These are phyloP conservation scores for Girardia tigrina DNA, from an alignment of 2,888 invertebrate species.

Conservation along the genomic window DNA sequence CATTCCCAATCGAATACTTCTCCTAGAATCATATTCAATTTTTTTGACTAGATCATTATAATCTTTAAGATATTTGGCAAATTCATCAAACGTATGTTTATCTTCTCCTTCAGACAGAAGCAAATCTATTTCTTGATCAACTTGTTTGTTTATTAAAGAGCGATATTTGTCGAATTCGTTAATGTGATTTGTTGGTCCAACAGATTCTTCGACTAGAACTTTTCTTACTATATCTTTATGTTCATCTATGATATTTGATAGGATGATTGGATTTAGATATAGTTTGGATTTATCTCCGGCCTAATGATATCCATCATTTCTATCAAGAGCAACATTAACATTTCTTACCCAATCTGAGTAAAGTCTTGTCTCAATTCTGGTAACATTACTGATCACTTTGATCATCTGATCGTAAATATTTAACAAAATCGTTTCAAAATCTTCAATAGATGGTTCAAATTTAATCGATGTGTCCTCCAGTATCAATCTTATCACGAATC, in stretches of 20 bases:
- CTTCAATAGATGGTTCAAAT: slow-evolving; percentile 54
- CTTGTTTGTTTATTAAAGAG: slow-evolving; percentile 49
- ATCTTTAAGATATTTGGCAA: slow-evolving; percentile 51
- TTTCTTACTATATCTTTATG: slow-evolving; percentile 58
- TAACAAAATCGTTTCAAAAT: slow-evolving; percentile 61
- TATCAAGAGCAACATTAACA: no score
- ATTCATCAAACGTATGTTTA: slow-evolving; percentile 53
- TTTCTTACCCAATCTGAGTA: slow-evolving; percentile 59
- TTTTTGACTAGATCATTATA: slow-evolving; percentile 53
- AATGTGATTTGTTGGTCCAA: slow-evolving; percentile 46
- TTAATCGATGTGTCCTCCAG: slow-evolving; percentile 48
- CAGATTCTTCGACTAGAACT: slow-evolving; percentile 44
- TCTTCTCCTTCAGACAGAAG: slow-evolving; percentile 56
- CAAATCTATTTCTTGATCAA: slow-evolving; percentile 56
- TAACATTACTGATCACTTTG: slow-evolving; percentile 60
- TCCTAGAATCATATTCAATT: slow-evolving; percentile 48
- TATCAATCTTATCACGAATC: slow-evolving; percentile 50
- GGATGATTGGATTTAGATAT: slow-evolving; percentile 61
- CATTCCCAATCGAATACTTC: slow-evolving; percentile 59
- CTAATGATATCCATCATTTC: no score
- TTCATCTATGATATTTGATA: slow-evolving; percentile 58
- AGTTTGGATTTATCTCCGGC: slow-evolving; percentile 25
- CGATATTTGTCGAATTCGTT: slow-evolving; percentile 60
- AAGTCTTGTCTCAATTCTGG: slow-evolving; percentile 65
- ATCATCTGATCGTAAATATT: slow-evolving; percentile 64